Evolutionary conservation across 2,888 invertebrate species (phyloP), one percentile per base, ranked within the genome.

Genomic region (Coenonympha arcania): DNA sequence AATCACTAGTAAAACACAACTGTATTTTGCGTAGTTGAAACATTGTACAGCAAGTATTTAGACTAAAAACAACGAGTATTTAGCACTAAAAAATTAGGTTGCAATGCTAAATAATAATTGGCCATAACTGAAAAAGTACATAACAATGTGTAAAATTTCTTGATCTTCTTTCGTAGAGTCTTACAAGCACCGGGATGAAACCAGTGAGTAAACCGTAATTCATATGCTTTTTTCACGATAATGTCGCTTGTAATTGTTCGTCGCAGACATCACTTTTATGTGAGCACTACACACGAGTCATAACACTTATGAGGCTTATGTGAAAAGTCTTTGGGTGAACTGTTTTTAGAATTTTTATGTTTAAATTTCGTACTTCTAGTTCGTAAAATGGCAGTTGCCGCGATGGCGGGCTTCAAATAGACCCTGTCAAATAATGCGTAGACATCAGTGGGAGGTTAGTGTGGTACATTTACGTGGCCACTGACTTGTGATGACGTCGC

Each of bases 331-430:
- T 44, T 55, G 33, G 36, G 31, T 50, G 36, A 43, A 41, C 34
- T n/a, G n/a, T n/a, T n/a, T n/a, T 31, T 26, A 24, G 42, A 30
- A 40, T 37, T 46, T 36, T n/a, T 9, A 15, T 15, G 13, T 44
- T 28, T 34, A 20, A 37, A 46, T n/a, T 37, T 53, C 45, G 34
- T 83, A 69, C 65, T 82, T 86, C 71, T 87, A 87, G 87, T 85
- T 73, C 75, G 72, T 87, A 71, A 86, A 79, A 70, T 87, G 87
- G 87, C 77, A 79, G 74, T 76, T 85, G 64, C 82, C 82, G 64
- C 77, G 87, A 65, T 87, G 87, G 87, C 80, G 87, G 60, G 81
- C 85, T 59, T 87, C 86, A 59, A 80, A 83, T 78, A 87, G 82
- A 71, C 78, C 76, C 65, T 76, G 79, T 68, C 74, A 79, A 68